These are phyloP conservation scores for Petromus typicus DNA, from an alignment of 2,113 vertebrate genomes.

Conservation along the genomic window DNA sequence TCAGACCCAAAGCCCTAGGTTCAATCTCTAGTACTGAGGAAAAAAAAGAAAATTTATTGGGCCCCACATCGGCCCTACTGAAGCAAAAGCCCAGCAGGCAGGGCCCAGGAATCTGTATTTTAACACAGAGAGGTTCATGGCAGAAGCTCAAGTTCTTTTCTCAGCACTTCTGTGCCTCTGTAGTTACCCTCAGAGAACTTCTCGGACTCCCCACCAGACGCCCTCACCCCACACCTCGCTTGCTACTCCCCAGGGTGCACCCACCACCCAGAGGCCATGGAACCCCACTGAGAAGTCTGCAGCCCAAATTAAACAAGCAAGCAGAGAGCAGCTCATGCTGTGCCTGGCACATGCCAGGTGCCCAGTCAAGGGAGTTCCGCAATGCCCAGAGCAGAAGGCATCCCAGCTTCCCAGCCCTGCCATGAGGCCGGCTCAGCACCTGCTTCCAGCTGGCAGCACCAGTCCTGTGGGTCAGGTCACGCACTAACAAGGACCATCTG, in stretches of 20 bases:
- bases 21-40: neutral
- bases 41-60: neutral
- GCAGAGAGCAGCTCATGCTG: neutral
- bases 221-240: neutral
- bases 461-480: neutral
- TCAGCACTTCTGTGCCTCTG: accelerated
- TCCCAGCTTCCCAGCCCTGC: neutral
- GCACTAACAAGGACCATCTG: neutral
- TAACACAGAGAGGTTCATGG: neutral
- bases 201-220: neutral
- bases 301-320: conserved; percentile 59
- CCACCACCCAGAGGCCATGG: neutral
- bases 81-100: neutral
- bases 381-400: neutral
- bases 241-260: neutral
- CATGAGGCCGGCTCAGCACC: neutral
- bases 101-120: neutral
- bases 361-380: neutral
- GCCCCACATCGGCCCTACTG: neutral
- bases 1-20: neutral
- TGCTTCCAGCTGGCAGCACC: neutral
- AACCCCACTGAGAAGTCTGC: neutral
- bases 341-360: neutral
- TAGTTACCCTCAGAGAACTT: neutral
- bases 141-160: neutral